Percentiles rank a stretch among this genome's conserved stretches.
Evolutionary conservation across 2,113 vertebrate species (phyloP).

Genomic region (Martes martes): DNA sequence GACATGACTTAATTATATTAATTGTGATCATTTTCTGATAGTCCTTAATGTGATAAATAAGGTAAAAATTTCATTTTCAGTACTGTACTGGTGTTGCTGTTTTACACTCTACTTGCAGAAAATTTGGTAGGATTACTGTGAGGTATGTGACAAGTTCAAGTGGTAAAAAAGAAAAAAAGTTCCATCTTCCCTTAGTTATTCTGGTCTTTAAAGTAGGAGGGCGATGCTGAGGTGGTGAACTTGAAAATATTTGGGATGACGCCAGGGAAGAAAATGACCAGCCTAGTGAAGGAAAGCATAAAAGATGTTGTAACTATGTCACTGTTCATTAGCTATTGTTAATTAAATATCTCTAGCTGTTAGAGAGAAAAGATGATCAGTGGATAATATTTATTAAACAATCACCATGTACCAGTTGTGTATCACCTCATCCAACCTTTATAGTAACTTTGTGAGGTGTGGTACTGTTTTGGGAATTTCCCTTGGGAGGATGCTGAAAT

Average conservation of each 20-base stretch:
- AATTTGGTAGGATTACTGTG: background rate
- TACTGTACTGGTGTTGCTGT: background rate
- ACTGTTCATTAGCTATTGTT: background rate
- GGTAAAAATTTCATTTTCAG: background rate
- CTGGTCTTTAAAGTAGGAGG: background rate
- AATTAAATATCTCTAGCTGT: background rate
- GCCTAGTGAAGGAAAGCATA: background rate
- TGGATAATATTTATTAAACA: background rate
- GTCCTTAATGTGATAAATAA: background rate
- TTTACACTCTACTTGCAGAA: background rate
- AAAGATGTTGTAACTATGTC: background rate
- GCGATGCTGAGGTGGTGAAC: background rate
- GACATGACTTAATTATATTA: background rate
- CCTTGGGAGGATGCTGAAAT: background rate
- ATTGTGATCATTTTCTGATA: background rate
- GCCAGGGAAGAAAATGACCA: background rate
- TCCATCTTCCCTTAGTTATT: background rate
- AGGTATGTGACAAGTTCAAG: background rate
- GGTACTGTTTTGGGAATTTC: background rate
- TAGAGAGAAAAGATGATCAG: background rate
- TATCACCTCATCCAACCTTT: background rate
- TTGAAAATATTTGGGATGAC: background rate
- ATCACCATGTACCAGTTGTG: background rate
- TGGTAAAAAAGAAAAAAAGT: background rate
- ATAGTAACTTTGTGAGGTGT: background rate